Evolutionary conservation across 35 echinoderm and acorn worm genomes (phyloP).

Genomic region (Chiridota heheva): DNA sequence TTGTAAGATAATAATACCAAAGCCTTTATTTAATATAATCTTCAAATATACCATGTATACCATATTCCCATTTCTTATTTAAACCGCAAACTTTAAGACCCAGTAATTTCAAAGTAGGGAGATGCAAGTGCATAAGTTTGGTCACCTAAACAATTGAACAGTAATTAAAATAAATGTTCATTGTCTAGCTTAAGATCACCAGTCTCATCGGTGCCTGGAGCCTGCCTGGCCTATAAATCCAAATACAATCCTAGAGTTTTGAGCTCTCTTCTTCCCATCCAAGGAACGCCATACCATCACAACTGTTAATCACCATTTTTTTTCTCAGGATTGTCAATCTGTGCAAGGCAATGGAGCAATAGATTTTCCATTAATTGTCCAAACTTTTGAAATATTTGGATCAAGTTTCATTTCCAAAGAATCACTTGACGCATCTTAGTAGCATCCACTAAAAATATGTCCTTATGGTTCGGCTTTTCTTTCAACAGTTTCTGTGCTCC

Average conservation of each 20-base stretch:
- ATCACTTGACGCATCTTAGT: background rate
- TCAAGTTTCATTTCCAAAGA: constrained; percentile 18
- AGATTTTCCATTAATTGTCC: constrained; percentile 35
- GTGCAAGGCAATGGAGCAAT: background rate
- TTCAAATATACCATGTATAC: too few species aligned
- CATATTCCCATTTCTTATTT: too few species aligned
- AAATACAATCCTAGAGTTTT: background rate
- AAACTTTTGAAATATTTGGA: constrained; percentile 21
- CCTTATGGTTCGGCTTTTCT: background rate
- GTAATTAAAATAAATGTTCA: background rate
- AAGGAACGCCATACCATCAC: background rate
- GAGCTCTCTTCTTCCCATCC: constrained; percentile 15
- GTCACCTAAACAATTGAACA: background rate
- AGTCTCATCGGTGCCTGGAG: background rate
- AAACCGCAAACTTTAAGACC: background rate
- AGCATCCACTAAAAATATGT: constrained; percentile 11
- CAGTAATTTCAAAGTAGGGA: background rate
- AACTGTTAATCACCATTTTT: constrained; percentile 17
- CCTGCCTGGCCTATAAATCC: background rate
- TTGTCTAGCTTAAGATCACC: background rate
- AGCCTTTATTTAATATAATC: background rate
- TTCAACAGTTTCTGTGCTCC: background rate
- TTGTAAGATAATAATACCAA: background rate
- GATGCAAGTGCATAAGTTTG: background rate
- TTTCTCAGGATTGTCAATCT: background rate